Conservation (phyloP, 2,797 vertebrate species). For the Sebastiscus albofasciatus region DNA sequence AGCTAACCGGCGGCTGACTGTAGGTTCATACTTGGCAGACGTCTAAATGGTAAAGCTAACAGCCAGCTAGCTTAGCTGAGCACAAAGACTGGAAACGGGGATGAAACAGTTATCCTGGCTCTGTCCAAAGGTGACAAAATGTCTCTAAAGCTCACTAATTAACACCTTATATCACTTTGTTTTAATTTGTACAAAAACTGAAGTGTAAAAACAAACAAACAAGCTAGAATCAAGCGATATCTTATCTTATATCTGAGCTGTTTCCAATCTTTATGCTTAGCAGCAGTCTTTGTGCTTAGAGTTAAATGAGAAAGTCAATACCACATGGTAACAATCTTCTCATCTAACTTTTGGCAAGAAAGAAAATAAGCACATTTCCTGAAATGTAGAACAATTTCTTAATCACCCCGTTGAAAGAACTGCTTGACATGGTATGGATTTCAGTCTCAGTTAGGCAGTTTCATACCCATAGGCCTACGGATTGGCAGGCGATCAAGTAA, state of each 20-base stretch:
- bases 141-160: not conserved
- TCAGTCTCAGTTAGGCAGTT: slow-evolving; percentile 1
- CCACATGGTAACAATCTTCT: not conserved
- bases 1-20: not conserved
- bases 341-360: not conserved
- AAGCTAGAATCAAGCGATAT: no score
- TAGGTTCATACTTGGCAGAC: not conserved
- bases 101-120: not conserved
- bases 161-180: not conserved
- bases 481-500: slow-evolving; percentile 14
- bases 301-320: not conserved
- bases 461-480: slow-evolving; percentile 2
- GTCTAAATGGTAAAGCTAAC: no score
- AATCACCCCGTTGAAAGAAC: not conserved
- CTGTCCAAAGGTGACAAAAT: not conserved
- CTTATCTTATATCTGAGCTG: not conserved
- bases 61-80: no score
- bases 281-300: not conserved
- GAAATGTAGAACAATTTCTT: not conserved
- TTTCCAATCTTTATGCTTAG: not conserved
- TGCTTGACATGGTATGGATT: not conserved
- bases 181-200: not conserved
- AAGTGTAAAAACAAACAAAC: not conserved
- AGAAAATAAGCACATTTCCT: not conserved
- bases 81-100: not conserved